Evolutionary conservation across 2,888 invertebrate genomes (phyloP).

Genomic region (Drosophila hamatofila): DNA sequence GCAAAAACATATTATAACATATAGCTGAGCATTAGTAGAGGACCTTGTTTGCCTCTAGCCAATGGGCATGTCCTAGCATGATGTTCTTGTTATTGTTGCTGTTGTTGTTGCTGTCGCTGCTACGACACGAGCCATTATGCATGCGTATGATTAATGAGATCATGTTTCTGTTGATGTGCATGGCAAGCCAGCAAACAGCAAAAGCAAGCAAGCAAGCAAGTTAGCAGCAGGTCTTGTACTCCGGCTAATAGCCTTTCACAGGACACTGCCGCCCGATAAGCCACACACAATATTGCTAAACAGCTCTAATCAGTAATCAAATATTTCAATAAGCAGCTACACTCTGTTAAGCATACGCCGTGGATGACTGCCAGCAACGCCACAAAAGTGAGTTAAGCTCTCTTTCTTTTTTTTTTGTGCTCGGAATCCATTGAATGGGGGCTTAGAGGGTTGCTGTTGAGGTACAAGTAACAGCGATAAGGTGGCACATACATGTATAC

Average conservation of each 20-base stretch:
- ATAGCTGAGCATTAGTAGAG: conserved; percentile 52
- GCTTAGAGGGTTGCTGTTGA: neutral
- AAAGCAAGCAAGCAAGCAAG: conserved; percentile 5
- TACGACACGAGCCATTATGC: conserved; percentile 73
- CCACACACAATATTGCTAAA: conserved; percentile 45
- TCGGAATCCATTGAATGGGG: neutral
- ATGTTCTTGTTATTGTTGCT: conserved; percentile 27
- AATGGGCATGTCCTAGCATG: conserved; percentile 28
- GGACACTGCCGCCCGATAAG: conserved; percentile 34
- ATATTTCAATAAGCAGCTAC: conserved; percentile 43
- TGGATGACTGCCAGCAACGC: conserved; percentile 7
- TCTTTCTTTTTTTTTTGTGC: neutral
- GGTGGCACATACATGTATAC: neutral
- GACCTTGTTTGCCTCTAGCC: conserved; percentile 36
- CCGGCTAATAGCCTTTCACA: conserved; percentile 49
- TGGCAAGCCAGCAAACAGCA: conserved; percentile 9
- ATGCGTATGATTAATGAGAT: conserved; percentile 78
- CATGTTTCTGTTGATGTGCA: conserved; percentile 74
- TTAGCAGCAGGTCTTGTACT: conserved; percentile 18
- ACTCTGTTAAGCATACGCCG: conserved; percentile 1
- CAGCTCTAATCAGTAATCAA: conserved; percentile 53
- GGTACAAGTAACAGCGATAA: neutral
- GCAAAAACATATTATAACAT: conserved; percentile 71
- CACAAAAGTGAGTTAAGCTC: neutral
- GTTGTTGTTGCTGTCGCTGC: conserved; percentile 33